Conservation (phyloP, 92 coral and sea anemone genomes). For the Epizoanthus ramosus region DNA sequence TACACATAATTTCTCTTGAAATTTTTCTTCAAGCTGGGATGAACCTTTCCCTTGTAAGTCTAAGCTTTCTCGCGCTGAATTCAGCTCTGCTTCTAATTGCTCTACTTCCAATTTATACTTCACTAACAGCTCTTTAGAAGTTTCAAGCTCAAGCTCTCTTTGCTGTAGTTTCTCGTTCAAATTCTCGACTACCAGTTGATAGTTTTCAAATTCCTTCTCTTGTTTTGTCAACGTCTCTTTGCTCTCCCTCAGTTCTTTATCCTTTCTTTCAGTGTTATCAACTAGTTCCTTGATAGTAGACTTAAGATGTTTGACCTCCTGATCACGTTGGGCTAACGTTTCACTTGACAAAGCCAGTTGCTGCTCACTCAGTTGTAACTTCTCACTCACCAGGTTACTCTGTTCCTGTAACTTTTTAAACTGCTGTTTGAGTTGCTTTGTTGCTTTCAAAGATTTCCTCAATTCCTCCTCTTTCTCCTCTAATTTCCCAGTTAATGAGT, state of each 20-base stretch:
- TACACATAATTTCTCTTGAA: slow-evolving; percentile 59
- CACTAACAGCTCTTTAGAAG: slow-evolving; percentile 49
- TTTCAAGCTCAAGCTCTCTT: slow-evolving; percentile 60
- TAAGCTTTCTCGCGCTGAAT: slow-evolving; percentile 44
- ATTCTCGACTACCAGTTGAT: slow-evolving; percentile 56
- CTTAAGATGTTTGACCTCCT: slow-evolving; percentile 52
- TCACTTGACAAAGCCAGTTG: slow-evolving; percentile 44
- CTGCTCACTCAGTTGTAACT: slow-evolving; percentile 56
- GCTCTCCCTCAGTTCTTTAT: slow-evolving; percentile 46
- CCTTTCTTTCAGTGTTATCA: slow-evolving; percentile 51
- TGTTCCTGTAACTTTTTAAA: slow-evolving; percentile 62
- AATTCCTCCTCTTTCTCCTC: slow-evolving; percentile 77
- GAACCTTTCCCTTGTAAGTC: slow-evolving; percentile 55
- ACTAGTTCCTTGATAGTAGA: slow-evolving; percentile 44
- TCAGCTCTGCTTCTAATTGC: slow-evolving; percentile 54
- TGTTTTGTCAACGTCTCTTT: slow-evolving; percentile 43
- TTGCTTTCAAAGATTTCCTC: slow-evolving; percentile 57
- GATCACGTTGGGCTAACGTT: slow-evolving; percentile 32
- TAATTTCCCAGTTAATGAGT: slow-evolving; percentile 64
- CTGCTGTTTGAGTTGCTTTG: slow-evolving; percentile 62
- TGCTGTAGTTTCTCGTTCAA: slow-evolving; percentile 65
- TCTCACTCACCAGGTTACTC: slow-evolving; percentile 48
- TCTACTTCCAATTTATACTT: slow-evolving; percentile 58
- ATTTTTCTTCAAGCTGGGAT: slow-evolving; percentile 52
- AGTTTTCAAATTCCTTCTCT: slow-evolving; percentile 73